Evolutionary conservation across 2,797 vertebrate genomes (phyloP).

Genomic region (Crenuchus spilurus): DNA sequence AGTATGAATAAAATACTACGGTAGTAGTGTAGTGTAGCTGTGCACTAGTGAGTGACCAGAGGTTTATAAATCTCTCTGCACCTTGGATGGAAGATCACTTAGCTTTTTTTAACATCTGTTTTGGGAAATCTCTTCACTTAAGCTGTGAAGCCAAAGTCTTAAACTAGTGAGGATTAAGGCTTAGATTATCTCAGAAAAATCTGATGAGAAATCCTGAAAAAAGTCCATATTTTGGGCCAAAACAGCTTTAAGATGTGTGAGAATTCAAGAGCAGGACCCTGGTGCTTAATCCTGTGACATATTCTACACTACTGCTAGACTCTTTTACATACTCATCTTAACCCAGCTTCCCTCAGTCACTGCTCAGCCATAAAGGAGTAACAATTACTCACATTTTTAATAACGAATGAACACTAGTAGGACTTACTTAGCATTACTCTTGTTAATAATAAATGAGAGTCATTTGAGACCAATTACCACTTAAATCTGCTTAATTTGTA

Average conservation of each 20-base stretch:
- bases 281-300: not conserved
- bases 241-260: conserved; percentile 11
- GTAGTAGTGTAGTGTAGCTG: no score
- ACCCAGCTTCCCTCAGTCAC: not conserved
- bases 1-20: no score
- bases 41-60: no score
- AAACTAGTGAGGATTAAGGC: conserved; percentile 37
- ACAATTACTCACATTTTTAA: not conserved
- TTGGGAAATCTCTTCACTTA: conserved; percentile 12
- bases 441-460: not conserved
- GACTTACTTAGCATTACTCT: not conserved
- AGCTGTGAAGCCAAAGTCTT: conserved; percentile 4
- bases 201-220: conserved; percentile 15
- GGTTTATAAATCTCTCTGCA: not conserved
- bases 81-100: not conserved
- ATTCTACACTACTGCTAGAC: not conserved
- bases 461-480: not conserved
- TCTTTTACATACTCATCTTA: not conserved
- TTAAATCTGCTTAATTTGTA: not conserved
- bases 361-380: not conserved
- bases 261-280: not conserved
- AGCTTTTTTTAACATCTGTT: conserved; percentile 4
- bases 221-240: not conserved
- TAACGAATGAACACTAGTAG: not conserved
- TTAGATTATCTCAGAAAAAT: conserved; percentile 41